phyloP scores from a whole-genome alignment of 2,888 invertebrate genomes.

The Drosophila limbata region DNA sequence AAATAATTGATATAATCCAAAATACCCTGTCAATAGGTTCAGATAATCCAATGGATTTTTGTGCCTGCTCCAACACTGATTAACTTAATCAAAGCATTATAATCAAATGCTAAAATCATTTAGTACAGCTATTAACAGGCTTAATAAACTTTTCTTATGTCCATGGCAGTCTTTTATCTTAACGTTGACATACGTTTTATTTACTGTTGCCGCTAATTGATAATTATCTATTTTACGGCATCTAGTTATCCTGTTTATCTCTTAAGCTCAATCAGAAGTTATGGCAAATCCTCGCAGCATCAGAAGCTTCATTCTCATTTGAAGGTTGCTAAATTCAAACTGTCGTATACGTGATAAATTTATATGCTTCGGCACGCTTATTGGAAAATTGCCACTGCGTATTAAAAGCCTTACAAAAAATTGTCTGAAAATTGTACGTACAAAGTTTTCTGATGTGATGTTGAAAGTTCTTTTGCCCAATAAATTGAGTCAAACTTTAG shows the following conservation, averaged over 20 bases:
- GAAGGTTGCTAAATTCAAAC: slow-evolving; percentile 10
- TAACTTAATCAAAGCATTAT: not conserved
- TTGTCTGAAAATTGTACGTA: not conserved
- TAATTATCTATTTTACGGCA: slow-evolving; percentile 24
- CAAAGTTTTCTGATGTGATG: slow-evolving; percentile 36
- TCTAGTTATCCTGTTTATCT: not conserved
- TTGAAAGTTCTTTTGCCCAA: slow-evolving; percentile 30
- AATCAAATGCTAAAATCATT: slow-evolving; percentile 9
- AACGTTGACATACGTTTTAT: slow-evolving; percentile 25
- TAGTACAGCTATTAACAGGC: slow-evolving; percentile 4
- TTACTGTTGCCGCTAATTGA: slow-evolving; percentile 34
- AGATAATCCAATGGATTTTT: not conserved
- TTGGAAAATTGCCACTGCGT: not conserved
- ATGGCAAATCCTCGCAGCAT: slow-evolving; percentile 17
- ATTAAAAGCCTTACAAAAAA: not conserved
- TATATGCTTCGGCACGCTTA: slow-evolving; percentile 23
- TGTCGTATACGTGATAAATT: slow-evolving; percentile 22
- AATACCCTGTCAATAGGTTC: not conserved
- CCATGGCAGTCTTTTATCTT: slow-evolving; percentile 2
- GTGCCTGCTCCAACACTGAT: not conserved
- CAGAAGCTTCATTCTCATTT: not conserved
- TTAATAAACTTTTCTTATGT: slow-evolving; percentile 1
- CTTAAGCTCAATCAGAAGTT: slow-evolving; percentile 37
- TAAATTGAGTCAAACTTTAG: slow-evolving; percentile 32
- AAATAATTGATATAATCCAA: not conserved